Base-by-base conservation (phyloP, 2,113 vertebrate genomes). In the Xiphophorus couchianus region DNA sequence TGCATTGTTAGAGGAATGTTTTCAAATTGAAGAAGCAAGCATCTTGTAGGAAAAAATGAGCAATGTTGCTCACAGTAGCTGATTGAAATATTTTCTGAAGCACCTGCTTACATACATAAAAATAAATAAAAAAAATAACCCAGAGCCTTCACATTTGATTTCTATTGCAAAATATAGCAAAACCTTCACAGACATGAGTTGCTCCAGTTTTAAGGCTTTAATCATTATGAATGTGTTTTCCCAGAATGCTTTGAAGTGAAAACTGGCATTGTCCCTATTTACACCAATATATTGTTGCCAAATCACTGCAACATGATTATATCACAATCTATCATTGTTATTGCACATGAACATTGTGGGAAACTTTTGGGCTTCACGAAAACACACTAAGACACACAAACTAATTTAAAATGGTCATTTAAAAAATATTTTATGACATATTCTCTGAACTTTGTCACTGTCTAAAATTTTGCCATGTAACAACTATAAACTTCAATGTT, bases 1-100 rank as follows among this genome's bases (percentile, higher is more conserved):
- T 83, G 83, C 82, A 82, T 91, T 91, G 89, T 91, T 86, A 66
- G 70, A 62, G 1, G 73, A 88, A 91, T 84, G 89, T 86, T 72
- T 39, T 81, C 83, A 85, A 83, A 84, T 83, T 84, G 87, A 80
- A 84, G 82, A 87, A 80, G 78, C 61, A 69, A 69, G 39, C 73
- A 3, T 58, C 9, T 76, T 3, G 11, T 73, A 79, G 82, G 86
- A 88, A 80, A 81, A 79, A 79, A 3, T 31, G 61, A 69, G 62
- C 9, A 80, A 72, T 83, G 62, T 90, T 58, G 19, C 2, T n/a
- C 22, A 58, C 51, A 10, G 25, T n/a, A 3, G 51, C 51, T 54
- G 22, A 58, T n/a, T 25, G 25, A n/a, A 58, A 2, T 22, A 54
- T 6, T 51, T 19, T 51, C 15, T 51, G 25, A 42, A 42, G 15